These are phyloP conservation scores for Campylomormyrus numenius DNA, from an alignment of 2,113 vertebrate species.

Conservation along the genomic window DNA sequence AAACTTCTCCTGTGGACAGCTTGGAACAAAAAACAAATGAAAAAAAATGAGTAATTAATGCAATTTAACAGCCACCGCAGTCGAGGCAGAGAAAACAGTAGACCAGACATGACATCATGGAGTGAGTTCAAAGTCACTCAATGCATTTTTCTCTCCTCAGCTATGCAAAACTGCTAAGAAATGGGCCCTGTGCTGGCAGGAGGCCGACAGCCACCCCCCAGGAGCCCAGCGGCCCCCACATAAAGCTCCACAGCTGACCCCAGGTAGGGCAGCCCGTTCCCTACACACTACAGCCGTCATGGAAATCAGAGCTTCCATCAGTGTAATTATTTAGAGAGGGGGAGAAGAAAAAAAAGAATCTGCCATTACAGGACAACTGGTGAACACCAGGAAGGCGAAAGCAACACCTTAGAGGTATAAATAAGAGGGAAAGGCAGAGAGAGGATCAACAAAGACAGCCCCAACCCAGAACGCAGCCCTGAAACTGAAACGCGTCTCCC, in stretches of 20 bases:
- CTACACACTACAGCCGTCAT: background rate
- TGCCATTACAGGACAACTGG: background rate
- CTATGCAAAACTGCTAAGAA: background rate
- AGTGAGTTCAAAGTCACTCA: constrained; percentile 18
- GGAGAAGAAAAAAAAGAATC: background rate
- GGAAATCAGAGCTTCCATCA: background rate
- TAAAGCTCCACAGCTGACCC: background rate
- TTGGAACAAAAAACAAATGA: background rate
- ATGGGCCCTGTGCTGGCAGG: background rate
- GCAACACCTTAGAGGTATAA: background rate
- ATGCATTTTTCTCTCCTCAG: background rate
- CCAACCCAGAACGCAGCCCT: background rate
- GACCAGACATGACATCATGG: constrained; percentile 37
- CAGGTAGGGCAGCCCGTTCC: background rate
- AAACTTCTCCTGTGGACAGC: background rate
- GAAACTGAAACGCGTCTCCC: background rate
- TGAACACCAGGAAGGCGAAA: background rate
- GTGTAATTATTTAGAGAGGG: background rate
- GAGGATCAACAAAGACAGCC: background rate
- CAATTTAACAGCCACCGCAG: constrained; percentile 20
- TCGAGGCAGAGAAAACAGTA: constrained; percentile 25
- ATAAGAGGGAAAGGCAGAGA: background rate
- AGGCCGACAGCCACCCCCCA: background rate
- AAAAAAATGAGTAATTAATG: constrained; percentile 26
- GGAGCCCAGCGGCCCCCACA: background rate